phyloP scores from a whole-genome alignment of 2,113 vertebrate species.

The Neomonachus schauinslandi region DNA sequence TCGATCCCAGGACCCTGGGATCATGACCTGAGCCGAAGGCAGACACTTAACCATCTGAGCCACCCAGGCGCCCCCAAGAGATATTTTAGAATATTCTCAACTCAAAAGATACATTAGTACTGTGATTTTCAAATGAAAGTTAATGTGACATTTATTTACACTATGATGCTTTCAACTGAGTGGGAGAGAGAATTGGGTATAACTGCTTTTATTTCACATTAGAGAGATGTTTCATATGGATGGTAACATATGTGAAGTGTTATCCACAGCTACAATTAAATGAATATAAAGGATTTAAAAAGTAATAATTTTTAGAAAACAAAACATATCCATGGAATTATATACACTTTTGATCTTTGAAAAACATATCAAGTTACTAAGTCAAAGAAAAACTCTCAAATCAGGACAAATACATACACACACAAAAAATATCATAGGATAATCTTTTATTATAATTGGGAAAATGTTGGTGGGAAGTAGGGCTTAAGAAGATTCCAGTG shows the following conservation, averaged over 20 bases:
- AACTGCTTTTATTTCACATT: neutral
- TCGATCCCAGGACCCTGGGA: too few relatives aligned
- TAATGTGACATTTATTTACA: neutral
- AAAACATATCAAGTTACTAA: neutral
- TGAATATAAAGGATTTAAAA: neutral
- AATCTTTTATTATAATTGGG: neutral
- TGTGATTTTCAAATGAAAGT: neutral
- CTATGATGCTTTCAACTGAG: neutral
- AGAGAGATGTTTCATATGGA: neutral
- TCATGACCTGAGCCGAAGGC: too few relatives aligned
- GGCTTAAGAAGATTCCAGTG: neutral
- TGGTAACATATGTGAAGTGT: neutral
- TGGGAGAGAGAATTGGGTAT: neutral
- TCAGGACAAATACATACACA: neutral
- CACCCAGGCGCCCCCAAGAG: too few relatives aligned
- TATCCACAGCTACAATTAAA: neutral
- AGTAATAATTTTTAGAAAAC: neutral
- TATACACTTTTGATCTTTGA: neutral
- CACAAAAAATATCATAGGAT: neutral
- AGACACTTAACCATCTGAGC: too few relatives aligned
- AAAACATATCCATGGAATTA: neutral
- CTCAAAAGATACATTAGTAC: neutral
- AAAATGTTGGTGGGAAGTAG: neutral
- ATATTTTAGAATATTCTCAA: neutral
- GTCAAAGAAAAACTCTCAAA: neutral